Base-by-base conservation (phyloP, 2,113 vertebrate genomes). In the Corydoras maculifer region DNA sequence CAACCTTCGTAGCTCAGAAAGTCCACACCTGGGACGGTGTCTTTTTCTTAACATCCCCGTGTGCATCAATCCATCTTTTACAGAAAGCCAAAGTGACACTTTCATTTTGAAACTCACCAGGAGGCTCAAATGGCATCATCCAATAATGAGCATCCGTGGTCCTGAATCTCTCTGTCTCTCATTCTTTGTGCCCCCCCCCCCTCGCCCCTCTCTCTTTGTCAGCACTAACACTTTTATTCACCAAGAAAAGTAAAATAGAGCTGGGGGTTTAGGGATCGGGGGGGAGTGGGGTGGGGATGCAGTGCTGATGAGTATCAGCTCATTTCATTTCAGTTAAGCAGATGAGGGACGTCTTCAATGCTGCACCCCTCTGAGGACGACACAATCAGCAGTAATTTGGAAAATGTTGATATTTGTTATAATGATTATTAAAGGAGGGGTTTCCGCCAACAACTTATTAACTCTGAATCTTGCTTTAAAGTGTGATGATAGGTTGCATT, bases 81-180 rank as follows among this genome's bases (percentile, higher is more conserved):
- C 5, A 13, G 30, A 57, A 3, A 50, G 25, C 25, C 69, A 65
- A 75, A 65, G 35, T 58, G 50, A 81, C 74, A 69, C 29, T 65
- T 74, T 75, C 31, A 73, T 74, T 76, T 80, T 68, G 29, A 78
- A 68, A 48, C 64, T 15, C 35, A 18, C 60, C 51, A 72, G 65
- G 61, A 65, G 68, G 74, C 74, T 70, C 62, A 61, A 66, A 63
- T 70, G 70, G 67, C 32, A 68, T 71, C 61, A 68, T 69, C 29
- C 62, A n/a, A 54, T 74, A 65, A 61, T 12, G 31, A 68, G 59
- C 57, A 31, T 35, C 60, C 31, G n/a, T 61, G 32, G 14, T 13
- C 9, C 62, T 15, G 0, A 8, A 12, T 65, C 13, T 30, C 55
- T 25, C 2, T 58, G 29, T 65, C 63, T 50, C 54, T 57, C 65